phyloP scores from a whole-genome alignment of 1,140 invertebrate genomes.

The Bathynomus jamesi region DNA sequence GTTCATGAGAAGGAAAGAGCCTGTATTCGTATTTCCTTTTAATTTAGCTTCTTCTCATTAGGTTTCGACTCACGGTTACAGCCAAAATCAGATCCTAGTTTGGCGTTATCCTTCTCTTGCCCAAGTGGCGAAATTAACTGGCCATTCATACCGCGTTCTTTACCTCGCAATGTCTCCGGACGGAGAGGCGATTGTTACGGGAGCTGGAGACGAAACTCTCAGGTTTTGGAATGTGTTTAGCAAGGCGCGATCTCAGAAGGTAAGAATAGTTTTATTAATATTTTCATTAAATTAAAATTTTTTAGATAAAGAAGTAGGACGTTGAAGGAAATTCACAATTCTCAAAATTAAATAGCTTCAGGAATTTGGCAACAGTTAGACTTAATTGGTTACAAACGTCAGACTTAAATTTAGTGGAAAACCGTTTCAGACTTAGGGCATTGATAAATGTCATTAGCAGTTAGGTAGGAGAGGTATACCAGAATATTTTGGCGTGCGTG shows the following conservation, averaged over 20 bases:
- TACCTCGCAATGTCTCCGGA: conserved; percentile 97
- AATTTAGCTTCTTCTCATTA: conserved; percentile 32
- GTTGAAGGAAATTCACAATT: neutral
- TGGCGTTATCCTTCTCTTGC: conserved; percentile 98
- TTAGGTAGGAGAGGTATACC: no score
- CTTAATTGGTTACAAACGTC: neutral
- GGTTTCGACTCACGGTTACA: conserved; percentile 96
- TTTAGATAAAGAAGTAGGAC: conserved; percentile 36
- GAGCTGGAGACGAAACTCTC: conserved; percentile 96
- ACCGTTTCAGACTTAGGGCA: neutral
- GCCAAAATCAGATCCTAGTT: conserved; percentile 97
- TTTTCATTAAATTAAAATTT: no score
- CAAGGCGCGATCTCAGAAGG: conserved; percentile 84
- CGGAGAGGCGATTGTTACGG: conserved; percentile 98
- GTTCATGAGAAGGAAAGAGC: no score
- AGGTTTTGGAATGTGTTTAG: conserved; percentile 99
- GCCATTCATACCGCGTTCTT: conserved; percentile 93
- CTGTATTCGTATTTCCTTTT: neutral
- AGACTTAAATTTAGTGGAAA: neutral
- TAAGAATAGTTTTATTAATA: no score
- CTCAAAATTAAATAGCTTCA: neutral
- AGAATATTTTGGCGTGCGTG: no score
- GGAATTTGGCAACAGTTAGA: neutral
- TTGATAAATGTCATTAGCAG: neutral
- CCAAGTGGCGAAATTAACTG: conserved; percentile 95